Evolutionary conservation across 2,888 invertebrate species (phyloP), one percentile per base, ranked within the genome.

Genomic region (Thelaira solivaga): DNA sequence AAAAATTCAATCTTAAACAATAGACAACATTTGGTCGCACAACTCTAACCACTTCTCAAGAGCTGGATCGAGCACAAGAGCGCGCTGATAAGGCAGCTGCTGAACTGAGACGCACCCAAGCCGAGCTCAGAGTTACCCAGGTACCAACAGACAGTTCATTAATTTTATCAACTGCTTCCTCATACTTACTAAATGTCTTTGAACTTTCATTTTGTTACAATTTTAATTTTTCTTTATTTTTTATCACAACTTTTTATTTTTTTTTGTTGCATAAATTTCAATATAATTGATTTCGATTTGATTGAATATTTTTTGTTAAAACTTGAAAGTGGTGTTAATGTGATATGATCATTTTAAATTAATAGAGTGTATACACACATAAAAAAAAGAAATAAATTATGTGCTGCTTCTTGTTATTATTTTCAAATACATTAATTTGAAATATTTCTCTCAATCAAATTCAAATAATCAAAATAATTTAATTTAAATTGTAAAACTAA

Each of bases 111-210:
- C 91, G 97, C 81, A 95, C 96, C 64, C 95, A 95, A 85, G 97
- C 97, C 7, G 97, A 97, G 88, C 90, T 97, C 72, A 92, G 97
- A 86, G 96, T 97, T 47, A 96, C 96, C 68, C 96, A 96, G 88
- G 94, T 89, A 87, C 64, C 81, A 82, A 69, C 53, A 65, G 59
- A 75, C 36, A 74, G 79, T 61, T 71, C 65, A 41, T 57, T 62
- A 51, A 8, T 49, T 11, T 6, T 49, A 59, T 65, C 45, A 65
- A 67, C 16, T 68, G 53, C 43, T 68, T n/a, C n/a, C n/a, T n/a
- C n/a, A 34, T n/a, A 61, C 65, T 64, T 31, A 43, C 39, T 55
- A 2, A 59, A 36, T 49, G 36, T 72, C 51, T 26, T 49, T 62
- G n/a, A 3, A 22, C 24, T 59, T 64, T 34, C 4, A 13, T 39